Conservation (phyloP, 2,888 invertebrate species). For the Hydroisotoma schaefferi region DNA sequence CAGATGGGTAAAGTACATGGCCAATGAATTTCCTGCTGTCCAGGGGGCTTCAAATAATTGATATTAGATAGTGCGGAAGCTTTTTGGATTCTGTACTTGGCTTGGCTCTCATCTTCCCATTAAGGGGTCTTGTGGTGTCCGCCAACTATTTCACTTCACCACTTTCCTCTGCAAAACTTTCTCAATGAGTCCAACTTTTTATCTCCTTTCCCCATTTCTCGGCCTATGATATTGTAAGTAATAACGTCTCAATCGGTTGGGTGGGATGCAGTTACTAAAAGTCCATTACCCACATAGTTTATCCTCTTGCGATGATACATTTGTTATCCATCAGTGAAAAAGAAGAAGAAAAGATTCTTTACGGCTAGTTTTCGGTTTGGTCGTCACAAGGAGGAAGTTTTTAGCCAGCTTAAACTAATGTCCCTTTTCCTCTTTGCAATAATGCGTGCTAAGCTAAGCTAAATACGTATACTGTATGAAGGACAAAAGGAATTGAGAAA, state of each 20-base stretch:
- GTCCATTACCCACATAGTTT: slow-evolving; percentile 4
- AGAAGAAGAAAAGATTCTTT: slow-evolving; percentile 14
- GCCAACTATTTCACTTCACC: slow-evolving; percentile 24
- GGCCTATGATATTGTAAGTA: too few relatives aligned
- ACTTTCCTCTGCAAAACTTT: slow-evolving; percentile 27
- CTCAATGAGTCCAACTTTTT: slow-evolving; percentile 40
- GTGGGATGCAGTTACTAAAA: slow-evolving; percentile 17
- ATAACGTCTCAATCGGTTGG: slow-evolving; percentile 45
- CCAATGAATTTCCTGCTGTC: slow-evolving; percentile 47
- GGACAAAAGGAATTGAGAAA: too few relatives aligned
- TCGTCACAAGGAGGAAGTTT: slow-evolving; percentile 18
- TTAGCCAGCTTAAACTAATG: slow-evolving; percentile 6
- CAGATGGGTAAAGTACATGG: slow-evolving; percentile 30
- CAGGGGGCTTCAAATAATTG: slow-evolving; percentile 47
- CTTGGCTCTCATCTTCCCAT: slow-evolving; percentile 41
- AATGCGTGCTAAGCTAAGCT: not conserved
- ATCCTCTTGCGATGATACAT: not conserved
- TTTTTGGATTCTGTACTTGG: slow-evolving; percentile 28
- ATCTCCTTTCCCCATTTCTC: slow-evolving; percentile 44
- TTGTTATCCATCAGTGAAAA: slow-evolving; percentile 15
- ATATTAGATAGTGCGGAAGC: slow-evolving; percentile 45
- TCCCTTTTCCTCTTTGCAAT: too few relatives aligned
- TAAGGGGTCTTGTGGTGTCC: slow-evolving; percentile 34
- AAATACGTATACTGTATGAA: not conserved
- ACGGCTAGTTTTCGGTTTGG: slow-evolving; percentile 9